phyloP scores from a whole-genome alignment of 2,888 invertebrate species.

The Adelphocoris suturalis region DNA sequence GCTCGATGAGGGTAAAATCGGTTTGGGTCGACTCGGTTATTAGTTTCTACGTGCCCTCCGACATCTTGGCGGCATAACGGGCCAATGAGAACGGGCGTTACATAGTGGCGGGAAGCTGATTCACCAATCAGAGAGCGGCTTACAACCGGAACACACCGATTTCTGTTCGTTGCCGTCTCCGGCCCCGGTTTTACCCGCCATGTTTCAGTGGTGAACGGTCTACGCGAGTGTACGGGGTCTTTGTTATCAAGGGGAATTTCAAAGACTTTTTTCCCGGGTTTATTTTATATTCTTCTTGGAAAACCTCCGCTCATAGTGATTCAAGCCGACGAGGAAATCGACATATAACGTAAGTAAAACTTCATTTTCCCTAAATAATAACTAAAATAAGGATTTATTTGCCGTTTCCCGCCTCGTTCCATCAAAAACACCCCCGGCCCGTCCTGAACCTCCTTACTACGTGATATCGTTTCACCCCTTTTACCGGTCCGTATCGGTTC shows the following conservation, averaged over 20 bases:
- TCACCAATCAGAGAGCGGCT: slow-evolving; percentile 5
- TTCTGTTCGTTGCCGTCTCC: slow-evolving; percentile 39
- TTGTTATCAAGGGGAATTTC: slow-evolving; percentile 49
- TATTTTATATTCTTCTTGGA: neutral
- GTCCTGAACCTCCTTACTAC: neutral
- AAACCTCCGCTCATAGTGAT: neutral
- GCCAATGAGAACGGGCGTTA: slow-evolving; percentile 34
- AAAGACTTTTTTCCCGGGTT: neutral
- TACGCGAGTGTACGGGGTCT: slow-evolving; percentile 23
- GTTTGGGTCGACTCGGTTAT: neutral
- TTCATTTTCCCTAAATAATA: neutral
- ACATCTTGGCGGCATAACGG: slow-evolving; percentile 58
- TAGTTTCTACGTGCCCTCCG: neutral
- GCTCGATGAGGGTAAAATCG: neutral
- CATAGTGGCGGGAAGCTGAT: neutral
- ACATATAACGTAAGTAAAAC: slow-evolving; percentile 24
- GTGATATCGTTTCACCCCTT: neutral
- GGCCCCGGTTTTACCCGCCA: slow-evolving; percentile 41
- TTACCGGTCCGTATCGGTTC: neutral
- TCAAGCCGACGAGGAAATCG: neutral
- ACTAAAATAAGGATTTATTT: too few species aligned
- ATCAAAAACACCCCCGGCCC: neutral
- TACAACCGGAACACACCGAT: neutral
- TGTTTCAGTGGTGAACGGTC: slow-evolving; percentile 48
- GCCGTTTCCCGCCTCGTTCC: slow-evolving; percentile 19